Conservation (phyloP, 2,113 vertebrate genomes). For the Ceyx cyanopectus region DNA sequence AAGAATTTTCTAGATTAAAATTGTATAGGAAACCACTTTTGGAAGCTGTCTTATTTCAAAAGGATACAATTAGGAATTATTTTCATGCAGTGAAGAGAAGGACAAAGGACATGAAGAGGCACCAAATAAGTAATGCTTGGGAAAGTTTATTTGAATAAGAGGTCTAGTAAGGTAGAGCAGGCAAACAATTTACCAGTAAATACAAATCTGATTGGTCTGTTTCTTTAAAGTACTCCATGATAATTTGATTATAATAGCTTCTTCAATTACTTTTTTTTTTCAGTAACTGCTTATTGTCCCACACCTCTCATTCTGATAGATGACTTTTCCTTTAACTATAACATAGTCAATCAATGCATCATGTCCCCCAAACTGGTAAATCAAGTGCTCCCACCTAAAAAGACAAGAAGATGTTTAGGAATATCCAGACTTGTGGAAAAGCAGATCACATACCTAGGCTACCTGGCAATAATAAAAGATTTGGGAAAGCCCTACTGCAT, state of each 20-base stretch:
- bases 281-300: constrained; percentile 62
- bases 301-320: constrained; percentile 82
- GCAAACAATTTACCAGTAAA: neutral
- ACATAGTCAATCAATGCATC: constrained; percentile 89
- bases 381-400: constrained; percentile 95
- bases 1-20: neutral
- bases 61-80: neutral
- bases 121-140: neutral
- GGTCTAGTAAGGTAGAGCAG: neutral
- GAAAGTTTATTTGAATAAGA: constrained; percentile 34
- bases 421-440: neutral
- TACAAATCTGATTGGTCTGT: neutral
- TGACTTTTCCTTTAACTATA: constrained; percentile 87
- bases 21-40: neutral
- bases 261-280: neutral
- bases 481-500: neutral
- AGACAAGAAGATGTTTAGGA: constrained; percentile 23
- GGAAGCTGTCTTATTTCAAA: neutral
- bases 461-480: neutral
- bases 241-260: neutral
- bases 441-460: neutral
- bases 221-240: neutral
- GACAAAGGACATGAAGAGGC: neutral
- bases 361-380: constrained; percentile 96
- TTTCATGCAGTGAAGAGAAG: neutral